Percentiles rank a stretch among this genome's conserved stretches.
phyloP scores from a whole-genome alignment of 2,113 vertebrate genomes.

The Grammomys surdaster region DNA sequence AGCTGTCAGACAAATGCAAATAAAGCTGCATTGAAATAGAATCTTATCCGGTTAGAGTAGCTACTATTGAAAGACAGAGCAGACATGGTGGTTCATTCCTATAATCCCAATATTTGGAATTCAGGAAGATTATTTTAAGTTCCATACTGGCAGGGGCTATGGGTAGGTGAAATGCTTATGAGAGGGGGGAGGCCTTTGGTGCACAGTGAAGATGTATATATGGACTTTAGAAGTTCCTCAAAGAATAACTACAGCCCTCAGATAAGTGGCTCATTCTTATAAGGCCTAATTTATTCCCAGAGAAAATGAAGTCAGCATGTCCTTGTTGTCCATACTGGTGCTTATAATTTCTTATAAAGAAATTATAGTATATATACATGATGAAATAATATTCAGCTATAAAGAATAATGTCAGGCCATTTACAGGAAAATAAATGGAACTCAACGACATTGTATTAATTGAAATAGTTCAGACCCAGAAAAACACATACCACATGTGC shows the following conservation, averaged over 20 bases:
- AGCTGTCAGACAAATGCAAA: neutral
- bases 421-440: neutral
- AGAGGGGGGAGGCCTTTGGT: neutral
- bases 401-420: neutral
- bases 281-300: neutral
- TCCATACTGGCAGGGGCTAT: neutral
- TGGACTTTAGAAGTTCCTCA: neutral
- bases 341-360: neutral
- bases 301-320: neutral
- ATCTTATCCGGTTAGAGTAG: neutral
- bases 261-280: neutral
- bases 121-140: neutral
- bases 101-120: neutral
- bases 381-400: neutral
- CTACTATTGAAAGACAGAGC: too few species aligned
- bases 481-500: neutral
- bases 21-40: neutral
- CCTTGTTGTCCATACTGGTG: neutral
- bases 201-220: neutral
- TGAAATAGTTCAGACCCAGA: neutral
- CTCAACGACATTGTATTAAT: neutral
- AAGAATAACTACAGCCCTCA: neutral
- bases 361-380: neutral
- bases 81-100: neutral
- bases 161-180: neutral